phyloP scores from a whole-genome alignment of 2,888 invertebrate genomes.

The Conops quadrifasciatus region DNA sequence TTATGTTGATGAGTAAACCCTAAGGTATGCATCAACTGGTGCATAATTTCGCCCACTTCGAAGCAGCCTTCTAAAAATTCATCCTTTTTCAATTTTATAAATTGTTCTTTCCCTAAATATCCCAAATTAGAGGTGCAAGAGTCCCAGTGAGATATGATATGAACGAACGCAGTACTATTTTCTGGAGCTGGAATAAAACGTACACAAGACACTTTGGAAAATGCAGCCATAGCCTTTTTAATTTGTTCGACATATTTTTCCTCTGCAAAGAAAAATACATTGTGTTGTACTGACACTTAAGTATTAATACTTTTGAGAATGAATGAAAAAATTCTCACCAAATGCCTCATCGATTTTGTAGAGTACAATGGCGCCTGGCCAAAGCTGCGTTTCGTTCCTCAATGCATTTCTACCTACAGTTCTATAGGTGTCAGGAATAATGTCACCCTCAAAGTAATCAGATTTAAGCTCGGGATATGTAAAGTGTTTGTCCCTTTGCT shows the following conservation, averaged over 20 bases:
- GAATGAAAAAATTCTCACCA: conserved; percentile 41
- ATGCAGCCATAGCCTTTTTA: conserved; percentile 73
- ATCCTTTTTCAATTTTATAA: conserved; percentile 49
- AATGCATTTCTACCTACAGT: neutral
- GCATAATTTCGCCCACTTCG: conserved; percentile 70
- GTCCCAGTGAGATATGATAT: conserved; percentile 44
- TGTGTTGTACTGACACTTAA: too few species aligned
- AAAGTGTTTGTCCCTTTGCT: neutral
- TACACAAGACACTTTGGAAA: conserved; percentile 77
- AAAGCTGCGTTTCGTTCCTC: conserved; percentile 66
- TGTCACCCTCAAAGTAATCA: conserved; percentile 78
- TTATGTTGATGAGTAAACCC: conserved; percentile 85
- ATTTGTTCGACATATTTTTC: conserved; percentile 69
- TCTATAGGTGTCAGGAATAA: conserved; percentile 68
- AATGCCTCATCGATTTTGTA: conserved; percentile 64
- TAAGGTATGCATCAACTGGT: conserved; percentile 78
- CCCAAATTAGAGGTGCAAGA: conserved; percentile 74
- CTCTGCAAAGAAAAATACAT: conserved; percentile 41
- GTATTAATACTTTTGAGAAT: too few species aligned
- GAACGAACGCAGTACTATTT: conserved; percentile 44
- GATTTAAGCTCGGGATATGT: conserved; percentile 78
- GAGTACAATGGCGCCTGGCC: conserved; percentile 74
- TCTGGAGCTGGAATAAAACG: conserved; percentile 71
- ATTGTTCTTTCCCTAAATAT: conserved; percentile 63
- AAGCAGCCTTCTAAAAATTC: conserved; percentile 55